Base-by-base conservation (phyloP, 2,888 invertebrate genomes). In the Eremobia ochroleuca region DNA sequence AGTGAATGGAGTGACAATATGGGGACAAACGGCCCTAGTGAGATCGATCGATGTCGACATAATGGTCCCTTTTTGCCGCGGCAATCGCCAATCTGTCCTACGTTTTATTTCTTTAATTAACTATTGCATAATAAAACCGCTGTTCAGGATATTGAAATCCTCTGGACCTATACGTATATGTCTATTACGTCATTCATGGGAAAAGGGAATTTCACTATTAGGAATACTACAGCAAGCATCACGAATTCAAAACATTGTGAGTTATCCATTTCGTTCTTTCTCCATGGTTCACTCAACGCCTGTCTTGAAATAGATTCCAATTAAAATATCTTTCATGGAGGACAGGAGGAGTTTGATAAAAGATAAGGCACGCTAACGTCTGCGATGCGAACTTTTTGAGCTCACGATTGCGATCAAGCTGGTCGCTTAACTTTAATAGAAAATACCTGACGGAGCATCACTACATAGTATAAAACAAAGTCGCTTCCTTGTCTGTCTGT, bases 341-440 rank as follows among this genome's bases (percentile, higher is more conserved):
- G 72, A 87, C 76, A 70, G 77, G 71, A 71, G 77, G 55, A 85
- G 73, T 83, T 81, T 87, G 83, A 88, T 88, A 84, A 87, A 88
- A 83, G 87, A 88, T 88, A 88, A 85, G 82, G 79, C 87, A 85
- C 81, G 88, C 67, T 78, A 85, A 82, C 81, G 80, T 79, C 82
- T 76, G 76, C 71, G 68, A 65, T 79, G 83, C 79, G 59, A 88
- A 88, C 76, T 86, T 86, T 81, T 78, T 77, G 77, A 82, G 67
- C 28, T 40, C 58, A 68, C 77, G 77, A 88, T 83, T 83, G 65
- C 37, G 71, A 83, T 88, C 78, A 67, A 77, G 31, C 58, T 66
- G 55, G 58, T 55, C 59, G 70, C 69, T 75, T 77, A 75, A 79
- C 55, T 85, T 85, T 79, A 77, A 86, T 80, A 81, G 83, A 85